Base-by-base conservation (phyloP, 2,113 vertebrate species). In the Dicentrarchus labrax region DNA sequence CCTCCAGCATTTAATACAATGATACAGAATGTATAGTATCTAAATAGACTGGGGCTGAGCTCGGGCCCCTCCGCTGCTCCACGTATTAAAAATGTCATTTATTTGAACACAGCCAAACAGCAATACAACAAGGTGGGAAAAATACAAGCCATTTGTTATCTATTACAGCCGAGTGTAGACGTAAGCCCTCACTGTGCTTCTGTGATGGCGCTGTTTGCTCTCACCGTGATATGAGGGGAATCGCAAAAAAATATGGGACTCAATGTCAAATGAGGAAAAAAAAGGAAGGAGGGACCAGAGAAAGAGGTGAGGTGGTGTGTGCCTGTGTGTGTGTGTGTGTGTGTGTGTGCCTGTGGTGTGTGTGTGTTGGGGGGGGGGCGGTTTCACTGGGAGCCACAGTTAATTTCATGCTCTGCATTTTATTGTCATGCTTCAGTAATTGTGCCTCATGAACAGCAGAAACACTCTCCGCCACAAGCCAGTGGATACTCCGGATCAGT, bases 351-450 rank as follows among this genome's bases (percentile, higher is more conserved):
- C 30, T 3, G 30, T 30, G 30, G 38, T 60, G 41, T 21, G n/a
- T n/a, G n/a, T n/a, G 39, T 30, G 50, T 59, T 53, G 41, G 53
- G 30, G 59, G 72, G 80, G 17, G 57, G 51, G 12, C n/a, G 54
- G 61, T 86, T 92, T 91, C 86, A 89, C 82, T 88, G 59, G 78
- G 62, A 91, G 86, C 85, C 78, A 81, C 80, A 91, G 89, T 89
- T 94, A 91, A 94, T 95, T 94, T 94, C 91, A 94, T 93, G 90
- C 91, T 91, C 84, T 86, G 92, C 86, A 86, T 89, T 90, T 90
- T 90, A 80, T 82, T 79, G 88, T 92, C 86, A 93, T 82, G 91
- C 93, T 85, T 92, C 86, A 87, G 78, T 90, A 89, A 88, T 88
- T 89, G 78, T 74, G 62, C 41, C 69, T 84, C 59, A 75, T 82